Base-by-base conservation (phyloP, 1,140 invertebrate species). In the Drosophila virilis region DNA sequence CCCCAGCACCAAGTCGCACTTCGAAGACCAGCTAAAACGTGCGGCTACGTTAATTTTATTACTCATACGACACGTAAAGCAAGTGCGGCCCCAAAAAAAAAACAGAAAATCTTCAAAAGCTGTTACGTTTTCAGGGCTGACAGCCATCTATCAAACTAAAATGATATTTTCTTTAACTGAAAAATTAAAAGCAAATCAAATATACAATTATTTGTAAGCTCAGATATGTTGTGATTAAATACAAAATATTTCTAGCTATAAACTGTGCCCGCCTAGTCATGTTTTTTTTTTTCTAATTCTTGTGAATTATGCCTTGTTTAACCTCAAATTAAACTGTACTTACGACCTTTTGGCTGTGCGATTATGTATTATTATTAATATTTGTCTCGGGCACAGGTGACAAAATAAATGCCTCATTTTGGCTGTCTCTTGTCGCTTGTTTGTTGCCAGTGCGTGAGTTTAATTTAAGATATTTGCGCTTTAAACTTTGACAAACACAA, bases 351-450 rank as follows among this genome's bases (percentile, higher is more conserved):
- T 57, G 55, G 45, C 45, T 12, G 22, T 64, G 13, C 32, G 83
- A 85, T 85, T 85, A 88, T 76, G 54, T 48, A 64, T 57, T 57
- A 86, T 85, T 86, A 82, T 71, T 75, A 72, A 64, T 85, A 85
- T 85, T 85, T 85, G 68, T 28, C 33, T 59, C 51, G 76, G 73
- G 54, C 79, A 28, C 22, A 86, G 79, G 82, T 86, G 82, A 86
- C 82, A 86, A 82, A 86, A 88, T 86, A 86, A 86, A 88, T 88
- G 83, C 78, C 82, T 74, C 75, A 67, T 66, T 74, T 75, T 76
- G 13, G 38, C 37, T 58, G 69, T 58, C 65, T 50, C 55, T 50
- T 67, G 43, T 50, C 32, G 43, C 15, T 50, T 64, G 35, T 64
- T 15, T 64, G 50, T 64, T 40, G 66, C 46, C 62, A 52, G 52